Conservation (phyloP, 2,113 vertebrate species). For the Hepsetus odoe region DNA sequence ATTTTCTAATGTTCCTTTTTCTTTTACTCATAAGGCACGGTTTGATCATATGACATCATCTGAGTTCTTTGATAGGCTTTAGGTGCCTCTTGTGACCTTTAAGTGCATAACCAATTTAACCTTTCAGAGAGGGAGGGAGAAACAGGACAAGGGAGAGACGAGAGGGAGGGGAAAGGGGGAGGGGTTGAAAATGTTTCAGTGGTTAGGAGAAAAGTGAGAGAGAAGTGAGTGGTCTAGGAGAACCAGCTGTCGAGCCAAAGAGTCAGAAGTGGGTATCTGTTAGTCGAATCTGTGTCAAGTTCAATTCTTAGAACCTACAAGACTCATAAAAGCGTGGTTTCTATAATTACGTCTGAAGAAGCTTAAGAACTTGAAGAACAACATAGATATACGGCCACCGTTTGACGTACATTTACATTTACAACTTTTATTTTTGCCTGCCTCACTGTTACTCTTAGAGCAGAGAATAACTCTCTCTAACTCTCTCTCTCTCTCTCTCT, state of each 20-base stretch:
- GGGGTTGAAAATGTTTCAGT: not conserved
- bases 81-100: constrained; percentile 15
- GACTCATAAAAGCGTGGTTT: not conserved
- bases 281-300: not conserved
- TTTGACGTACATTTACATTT: not conserved
- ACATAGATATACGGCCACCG: not conserved
- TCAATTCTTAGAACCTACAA: not conserved
- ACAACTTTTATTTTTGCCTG: too few species aligned
- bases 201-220: not conserved
- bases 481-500: constrained; percentile 30
- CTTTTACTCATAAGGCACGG: constrained; percentile 1
- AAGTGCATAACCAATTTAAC: constrained; percentile 11
- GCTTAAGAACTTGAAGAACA: not conserved
- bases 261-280: not conserved
- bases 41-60: constrained; percentile 25
- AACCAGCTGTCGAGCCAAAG: not conserved
- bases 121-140: not conserved
- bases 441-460: constrained; percentile 33
- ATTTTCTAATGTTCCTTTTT: not conserved
- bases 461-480: too few species aligned
- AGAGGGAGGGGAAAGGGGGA: not conserved
- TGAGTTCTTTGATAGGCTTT: not conserved
- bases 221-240: not conserved
- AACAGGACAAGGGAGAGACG: too few species aligned
- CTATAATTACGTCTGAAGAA: not conserved